These are phyloP conservation scores for Penaeus japonicus DNA, from an alignment of 1,140 invertebrate genomes.

Conservation along the genomic window DNA sequence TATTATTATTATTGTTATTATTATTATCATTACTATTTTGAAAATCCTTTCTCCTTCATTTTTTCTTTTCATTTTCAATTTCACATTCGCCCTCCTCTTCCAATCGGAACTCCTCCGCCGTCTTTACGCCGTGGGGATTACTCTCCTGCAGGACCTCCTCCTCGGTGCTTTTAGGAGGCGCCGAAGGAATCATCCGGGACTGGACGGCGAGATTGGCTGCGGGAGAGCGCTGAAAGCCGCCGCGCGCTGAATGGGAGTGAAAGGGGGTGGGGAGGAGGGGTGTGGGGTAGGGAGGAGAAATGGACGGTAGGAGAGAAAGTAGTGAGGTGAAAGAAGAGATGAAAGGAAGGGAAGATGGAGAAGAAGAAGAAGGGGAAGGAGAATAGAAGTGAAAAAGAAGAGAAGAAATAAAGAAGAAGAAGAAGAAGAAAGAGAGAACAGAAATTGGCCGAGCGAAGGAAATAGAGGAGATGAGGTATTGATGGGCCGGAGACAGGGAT, in stretches of 20 bases:
- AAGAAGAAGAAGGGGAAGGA: not conserved
- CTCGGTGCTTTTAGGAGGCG: no score
- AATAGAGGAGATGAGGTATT: no score
- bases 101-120: not conserved
- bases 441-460: not conserved
- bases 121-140: no score
- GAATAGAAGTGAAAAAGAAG: not conserved
- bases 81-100: not conserved
- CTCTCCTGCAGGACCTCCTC: no score
- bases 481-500: not conserved
- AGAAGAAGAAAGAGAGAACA: not conserved
- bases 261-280: no score
- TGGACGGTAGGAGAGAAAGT: not conserved
- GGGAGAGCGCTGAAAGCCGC: no score
- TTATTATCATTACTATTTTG: not conserved
- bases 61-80: not conserved
- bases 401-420: not conserved
- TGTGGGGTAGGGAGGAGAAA: not conserved
- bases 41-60: not conserved
- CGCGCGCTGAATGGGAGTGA: no score
- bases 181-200: no score
- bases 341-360: not conserved
- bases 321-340: not conserved
- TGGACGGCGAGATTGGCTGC: no score
- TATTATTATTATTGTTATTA: no score